Percentiles rank a stretch among this genome's conserved stretches.
Evolutionary conservation across 2,113 vertebrate species (phyloP).

Genomic region (Sorex araneus): DNA sequence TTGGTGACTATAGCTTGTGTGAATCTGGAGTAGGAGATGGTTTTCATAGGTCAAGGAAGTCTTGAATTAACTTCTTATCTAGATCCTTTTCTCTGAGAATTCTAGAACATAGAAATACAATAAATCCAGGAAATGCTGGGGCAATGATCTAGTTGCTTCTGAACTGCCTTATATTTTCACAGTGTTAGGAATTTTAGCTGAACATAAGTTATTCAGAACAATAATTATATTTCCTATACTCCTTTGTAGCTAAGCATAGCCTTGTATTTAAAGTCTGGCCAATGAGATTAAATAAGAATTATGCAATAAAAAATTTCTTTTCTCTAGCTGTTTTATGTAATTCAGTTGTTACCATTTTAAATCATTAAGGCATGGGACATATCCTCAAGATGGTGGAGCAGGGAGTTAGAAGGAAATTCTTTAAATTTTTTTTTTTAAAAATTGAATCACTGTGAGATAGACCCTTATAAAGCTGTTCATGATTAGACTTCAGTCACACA

Average conservation of each 20-base stretch:
- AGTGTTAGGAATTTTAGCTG: constrained; percentile 17
- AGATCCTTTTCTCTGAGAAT: background rate
- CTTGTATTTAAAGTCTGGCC: background rate
- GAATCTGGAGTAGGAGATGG: background rate
- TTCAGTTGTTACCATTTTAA: background rate
- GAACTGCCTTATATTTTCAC: constrained; percentile 25
- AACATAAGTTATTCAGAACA: background rate
- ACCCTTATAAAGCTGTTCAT: too few species aligned
- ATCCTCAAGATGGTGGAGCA: background rate
- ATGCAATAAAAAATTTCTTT: background rate
- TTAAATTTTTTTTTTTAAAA: too few species aligned
- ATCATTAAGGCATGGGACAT: background rate
- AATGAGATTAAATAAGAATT: constrained; percentile 2
- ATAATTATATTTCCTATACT: constrained; percentile 27
- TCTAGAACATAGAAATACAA: constrained; percentile 55
- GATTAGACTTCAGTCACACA: too few species aligned
- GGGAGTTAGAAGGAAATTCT: constrained; percentile 19
- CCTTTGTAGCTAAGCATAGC: background rate
- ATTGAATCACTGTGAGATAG: too few species aligned
- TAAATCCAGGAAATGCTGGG: background rate
- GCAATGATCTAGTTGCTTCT: background rate
- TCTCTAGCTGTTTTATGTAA: constrained; percentile 15
- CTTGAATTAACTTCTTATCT: constrained; percentile 12
- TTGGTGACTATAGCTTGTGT: background rate
- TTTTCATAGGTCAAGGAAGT: background rate